These are phyloP conservation scores for Lysiphlebus fabarum DNA, from an alignment of 1,140 invertebrate genomes.

Conservation along the genomic window DNA sequence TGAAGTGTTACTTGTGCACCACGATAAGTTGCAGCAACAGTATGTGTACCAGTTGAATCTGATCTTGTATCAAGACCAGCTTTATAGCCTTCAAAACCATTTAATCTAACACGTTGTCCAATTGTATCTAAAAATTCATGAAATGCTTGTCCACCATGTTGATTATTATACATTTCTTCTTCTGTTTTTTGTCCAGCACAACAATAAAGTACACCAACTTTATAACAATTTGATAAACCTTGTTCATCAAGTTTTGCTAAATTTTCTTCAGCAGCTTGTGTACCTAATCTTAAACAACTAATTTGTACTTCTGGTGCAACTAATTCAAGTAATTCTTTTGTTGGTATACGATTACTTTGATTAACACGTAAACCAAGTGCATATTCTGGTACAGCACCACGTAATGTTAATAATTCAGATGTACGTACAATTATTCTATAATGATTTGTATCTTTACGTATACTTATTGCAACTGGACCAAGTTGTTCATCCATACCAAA, in stretches of 20 bases:
- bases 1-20: slow-evolving; percentile 92
- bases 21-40: slow-evolving; percentile 79
- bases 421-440: slow-evolving; percentile 86
- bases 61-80: slow-evolving; percentile 87
- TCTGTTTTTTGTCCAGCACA: slow-evolving; percentile 87
- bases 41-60: slow-evolving; percentile 84
- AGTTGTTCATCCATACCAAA: slow-evolving; percentile 93
- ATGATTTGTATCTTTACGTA: slow-evolving; percentile 76
- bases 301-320: slow-evolving; percentile 85
- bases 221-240: slow-evolving; percentile 80
- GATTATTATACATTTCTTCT: slow-evolving; percentile 99
- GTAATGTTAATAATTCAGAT: slow-evolving; percentile 76
- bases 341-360: slow-evolving; percentile 37
- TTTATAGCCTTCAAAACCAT: slow-evolving; percentile 89
- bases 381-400: slow-evolving; percentile 84
- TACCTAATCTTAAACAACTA: slow-evolving; percentile 70
- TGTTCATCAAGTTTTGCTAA: slow-evolving; percentile 93
- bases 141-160: slow-evolving; percentile 81
- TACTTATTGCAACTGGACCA: slow-evolving; percentile 91
- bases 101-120: slow-evolving; percentile 77
- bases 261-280: slow-evolving; percentile 77
- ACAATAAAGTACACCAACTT: slow-evolving; percentile 94
- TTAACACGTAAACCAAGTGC: slow-evolving; percentile 52
- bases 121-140: slow-evolving; percentile 86
- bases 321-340: slow-evolving; percentile 83